Base-by-base conservation (phyloP, 2,888 invertebrate species). In the Graphium colonna region DNA sequence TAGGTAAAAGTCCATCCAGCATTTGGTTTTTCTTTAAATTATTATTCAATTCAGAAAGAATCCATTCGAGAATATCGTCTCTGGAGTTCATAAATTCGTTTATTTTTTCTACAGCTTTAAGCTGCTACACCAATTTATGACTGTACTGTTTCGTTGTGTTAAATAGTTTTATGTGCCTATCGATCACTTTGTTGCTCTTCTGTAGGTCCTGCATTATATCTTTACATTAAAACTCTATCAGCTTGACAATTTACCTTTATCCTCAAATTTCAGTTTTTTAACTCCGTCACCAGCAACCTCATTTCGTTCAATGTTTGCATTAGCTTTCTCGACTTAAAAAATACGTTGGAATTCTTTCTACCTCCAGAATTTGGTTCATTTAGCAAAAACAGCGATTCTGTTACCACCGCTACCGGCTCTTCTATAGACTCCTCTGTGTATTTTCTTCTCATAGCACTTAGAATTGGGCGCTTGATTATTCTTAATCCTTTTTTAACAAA, bases 81-180 rank as follows among this genome's bases (percentile, higher is more conserved):
- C 71, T 71, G 0, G 65, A 64, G 43, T 75, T 85, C 0, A 92
- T 80, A 55, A 83, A 79, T 7, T 88, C 79, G 57, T 91, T 91
- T 9, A 91, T 75, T 64, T 84, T 84, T 61, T 91, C 90, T 0
- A 91, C 90, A 39, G 83, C 84, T 66, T 89, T 78, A 42, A 92
- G 67, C 44, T 90, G 86, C 50, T 90, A 77, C 0, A 90, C 76
- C 4, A 92, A 59, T 52, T 84, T 85, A 42, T 91, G 87, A 12
- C 87, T 90, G 21, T 91, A 90, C 13, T 78, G 73, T 64, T 78
- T 81, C 0, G 87, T 80, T 12, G 71, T 72, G 58, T 81, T 83
- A 47, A 91, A 87, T 45, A 86, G 82, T 57, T 85, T 83, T 62
- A 90, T 81, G 55, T 92, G 92, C 52, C 71, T 82, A 50, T 91